These are phyloP conservation scores for Tachysurus vachellii DNA, from an alignment of 2,113 vertebrate species.

Conservation along the genomic window DNA sequence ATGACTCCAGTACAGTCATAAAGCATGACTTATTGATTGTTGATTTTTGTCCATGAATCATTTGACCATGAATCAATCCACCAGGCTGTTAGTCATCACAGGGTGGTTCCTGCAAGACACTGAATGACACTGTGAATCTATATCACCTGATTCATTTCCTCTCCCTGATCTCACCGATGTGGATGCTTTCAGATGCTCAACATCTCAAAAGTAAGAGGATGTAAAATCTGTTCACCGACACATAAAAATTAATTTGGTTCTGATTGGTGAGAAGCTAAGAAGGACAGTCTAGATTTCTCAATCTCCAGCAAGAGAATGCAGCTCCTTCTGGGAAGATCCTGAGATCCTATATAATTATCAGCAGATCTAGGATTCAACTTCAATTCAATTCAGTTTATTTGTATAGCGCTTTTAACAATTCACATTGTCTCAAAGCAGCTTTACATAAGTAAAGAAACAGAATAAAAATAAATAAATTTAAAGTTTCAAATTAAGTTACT, in stretches of 20 bases:
- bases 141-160: not conserved
- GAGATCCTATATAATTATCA: not conserved
- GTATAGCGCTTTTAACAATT: no score
- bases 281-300: not conserved
- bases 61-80: not conserved
- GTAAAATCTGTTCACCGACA: not conserved
- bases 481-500: no score
- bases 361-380: not conserved
- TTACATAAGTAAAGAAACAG: no score
- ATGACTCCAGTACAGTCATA: not conserved
- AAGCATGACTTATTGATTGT: not conserved
- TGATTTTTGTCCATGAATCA: not conserved
- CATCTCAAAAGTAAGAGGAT: not conserved
- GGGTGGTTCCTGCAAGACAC: not conserved
- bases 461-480: no score
- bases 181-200: not conserved
- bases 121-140: not conserved
- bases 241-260: not conserved
- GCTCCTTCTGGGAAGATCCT: not conserved
- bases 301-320: not conserved
- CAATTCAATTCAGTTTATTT: no score
- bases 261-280: not conserved
- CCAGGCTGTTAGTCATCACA: constrained; percentile 2
- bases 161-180: not conserved
- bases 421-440: no score